Evolutionary conservation across 2,797 vertebrate species (phyloP).

Genomic region (Bovichtus diacanthus): DNA sequence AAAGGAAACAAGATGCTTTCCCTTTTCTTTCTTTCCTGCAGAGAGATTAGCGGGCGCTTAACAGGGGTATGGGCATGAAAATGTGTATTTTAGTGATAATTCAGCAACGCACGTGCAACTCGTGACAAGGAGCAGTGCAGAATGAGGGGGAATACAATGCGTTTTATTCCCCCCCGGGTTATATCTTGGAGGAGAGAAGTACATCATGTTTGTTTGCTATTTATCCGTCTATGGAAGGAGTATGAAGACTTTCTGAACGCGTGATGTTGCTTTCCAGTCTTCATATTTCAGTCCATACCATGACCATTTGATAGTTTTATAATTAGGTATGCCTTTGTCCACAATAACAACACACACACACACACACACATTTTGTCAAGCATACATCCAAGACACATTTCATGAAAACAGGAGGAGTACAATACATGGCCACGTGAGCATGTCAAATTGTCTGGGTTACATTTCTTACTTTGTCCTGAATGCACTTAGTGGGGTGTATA

Average conservation of each 20-base stretch:
- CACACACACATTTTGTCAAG: constrained; percentile 9
- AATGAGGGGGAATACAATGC: constrained; percentile 67
- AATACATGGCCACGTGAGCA: constrained; percentile 46
- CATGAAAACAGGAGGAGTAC: constrained; percentile 27
- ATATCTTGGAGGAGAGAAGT: constrained; percentile 67
- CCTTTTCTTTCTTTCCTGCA: constrained; percentile 68
- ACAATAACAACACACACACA: neutral
- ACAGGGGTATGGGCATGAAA: constrained; percentile 70
- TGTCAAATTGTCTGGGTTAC: constrained; percentile 65
- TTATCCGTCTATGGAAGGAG: constrained; percentile 20
- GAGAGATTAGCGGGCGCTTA: constrained; percentile 82
- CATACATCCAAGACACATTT: constrained; percentile 22
- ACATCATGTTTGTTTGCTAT: constrained; percentile 53
- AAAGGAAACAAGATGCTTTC: constrained; percentile 81
- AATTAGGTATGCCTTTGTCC: neutral
- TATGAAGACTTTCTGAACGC: constrained; percentile 28
- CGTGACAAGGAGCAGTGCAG: constrained; percentile 76
- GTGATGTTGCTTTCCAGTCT: constrained; percentile 6
- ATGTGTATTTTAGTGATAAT: constrained; percentile 89
- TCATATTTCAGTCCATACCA: constrained; percentile 12
- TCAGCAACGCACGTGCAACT: constrained; percentile 76
- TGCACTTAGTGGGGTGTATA: constrained; percentile 72
- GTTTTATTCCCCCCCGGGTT: constrained; percentile 58
- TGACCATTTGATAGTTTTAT: constrained; percentile 11
- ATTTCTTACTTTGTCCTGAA: constrained; percentile 72